These are phyloP conservation scores for Neodiprion fabricii DNA, from an alignment of 1,140 invertebrate species.

Conservation along the genomic window DNA sequence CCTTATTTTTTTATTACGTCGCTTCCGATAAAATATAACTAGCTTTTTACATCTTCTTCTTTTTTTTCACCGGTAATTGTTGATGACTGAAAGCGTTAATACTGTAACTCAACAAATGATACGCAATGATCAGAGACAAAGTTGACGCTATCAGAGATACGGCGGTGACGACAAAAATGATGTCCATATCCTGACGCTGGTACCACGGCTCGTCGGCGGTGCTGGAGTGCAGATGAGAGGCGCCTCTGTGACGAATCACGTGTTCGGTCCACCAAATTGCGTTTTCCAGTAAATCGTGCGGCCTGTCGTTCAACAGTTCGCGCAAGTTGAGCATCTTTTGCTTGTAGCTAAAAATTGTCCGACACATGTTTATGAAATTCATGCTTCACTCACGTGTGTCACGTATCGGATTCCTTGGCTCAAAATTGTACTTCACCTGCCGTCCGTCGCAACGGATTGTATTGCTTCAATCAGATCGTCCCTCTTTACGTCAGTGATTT, in stretches of 20 bases:
- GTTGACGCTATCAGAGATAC: background rate
- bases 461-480: background rate
- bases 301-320: constrained; percentile 52
- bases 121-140: background rate
- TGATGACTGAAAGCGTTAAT: no score
- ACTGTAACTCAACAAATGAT: background rate
- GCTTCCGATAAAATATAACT: no score
- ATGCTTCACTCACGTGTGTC: background rate
- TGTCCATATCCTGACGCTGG: constrained; percentile 41
- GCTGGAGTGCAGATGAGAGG: constrained; percentile 53
- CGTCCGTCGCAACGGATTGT: background rate
- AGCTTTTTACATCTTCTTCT: no score
- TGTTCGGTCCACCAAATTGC: constrained; percentile 66
- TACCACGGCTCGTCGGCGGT: constrained; percentile 53
- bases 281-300: constrained; percentile 50
- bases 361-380: no score
- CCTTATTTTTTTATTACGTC: no score
- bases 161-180: constrained; percentile 33
- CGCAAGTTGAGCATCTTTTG: background rate
- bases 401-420: no score
- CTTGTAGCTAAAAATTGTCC: background rate
- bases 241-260: constrained; percentile 62
- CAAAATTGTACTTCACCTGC: background rate
- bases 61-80: no score
- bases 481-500: constrained; percentile 6